Evolutionary conservation across 1,140 invertebrate species (phyloP).

Genomic region (Elysia chlorotica): DNA sequence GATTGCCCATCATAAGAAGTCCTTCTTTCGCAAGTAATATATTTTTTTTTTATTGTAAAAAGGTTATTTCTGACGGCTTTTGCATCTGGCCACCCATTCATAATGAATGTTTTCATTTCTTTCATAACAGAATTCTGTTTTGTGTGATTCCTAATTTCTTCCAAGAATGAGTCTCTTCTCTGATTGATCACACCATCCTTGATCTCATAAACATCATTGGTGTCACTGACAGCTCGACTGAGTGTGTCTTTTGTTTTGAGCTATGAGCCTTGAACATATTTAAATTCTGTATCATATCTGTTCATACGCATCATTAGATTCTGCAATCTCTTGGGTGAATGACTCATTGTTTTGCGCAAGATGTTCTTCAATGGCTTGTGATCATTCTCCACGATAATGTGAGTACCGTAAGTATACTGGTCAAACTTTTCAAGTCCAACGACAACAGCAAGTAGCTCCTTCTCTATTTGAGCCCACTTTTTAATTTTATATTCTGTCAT

Average conservation of each 20-base stretch:
- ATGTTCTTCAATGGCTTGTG: constrained; percentile 58
- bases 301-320: constrained; percentile 28
- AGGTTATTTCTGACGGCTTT: constrained; percentile 5
- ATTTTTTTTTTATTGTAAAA: constrained; percentile 36
- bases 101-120: constrained; percentile 2
- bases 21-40: constrained; percentile 36
- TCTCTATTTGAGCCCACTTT: constrained; percentile 64
- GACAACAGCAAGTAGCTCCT: constrained; percentile 63
- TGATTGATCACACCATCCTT: not conserved
- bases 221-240: constrained; percentile 13
- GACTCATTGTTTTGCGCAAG: constrained; percentile 48
- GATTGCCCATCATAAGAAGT: constrained; percentile 44
- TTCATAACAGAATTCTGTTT: not conserved
- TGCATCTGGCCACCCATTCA: constrained; percentile 27
- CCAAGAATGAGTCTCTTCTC: constrained; percentile 20
- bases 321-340: constrained; percentile 23
- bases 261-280: constrained; percentile 19
- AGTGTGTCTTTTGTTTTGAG: constrained; percentile 32
- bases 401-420: constrained; percentile 43
- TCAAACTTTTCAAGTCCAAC: constrained; percentile 51
- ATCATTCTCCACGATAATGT: constrained; percentile 44
- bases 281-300: constrained; percentile 29
- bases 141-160: constrained; percentile 22
- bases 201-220: not conserved
- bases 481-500: constrained; percentile 59